Percentiles rank a stretch among this genome's conserved stretches.
Conservation (phyloP, 2,797 vertebrate genomes). For the Chelmon rostratus region DNA sequence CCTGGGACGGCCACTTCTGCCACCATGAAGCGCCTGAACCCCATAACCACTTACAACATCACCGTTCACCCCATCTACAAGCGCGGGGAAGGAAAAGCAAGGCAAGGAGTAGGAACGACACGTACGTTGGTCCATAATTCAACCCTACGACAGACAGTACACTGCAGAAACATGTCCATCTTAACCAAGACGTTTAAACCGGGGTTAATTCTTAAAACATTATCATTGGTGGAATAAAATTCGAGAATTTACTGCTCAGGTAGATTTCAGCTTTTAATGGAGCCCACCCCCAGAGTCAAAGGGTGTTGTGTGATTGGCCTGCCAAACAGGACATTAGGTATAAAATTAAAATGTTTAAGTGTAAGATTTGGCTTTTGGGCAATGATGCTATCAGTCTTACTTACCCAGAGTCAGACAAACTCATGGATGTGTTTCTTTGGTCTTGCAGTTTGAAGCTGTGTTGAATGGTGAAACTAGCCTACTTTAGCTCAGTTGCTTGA, state of each 20-base stretch:
- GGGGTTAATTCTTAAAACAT: slow-evolving; percentile 1
- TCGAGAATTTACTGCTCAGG: slow-evolving; percentile 9
- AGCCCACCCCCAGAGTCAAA: neutral
- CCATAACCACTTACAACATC: slow-evolving; percentile 90
- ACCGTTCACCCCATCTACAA: slow-evolving; percentile 92
- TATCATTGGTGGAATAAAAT: slow-evolving; percentile 5
- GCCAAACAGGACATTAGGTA: neutral
- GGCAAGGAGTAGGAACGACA: slow-evolving; percentile 98
- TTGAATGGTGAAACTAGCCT: neutral
- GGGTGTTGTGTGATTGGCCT: neutral
- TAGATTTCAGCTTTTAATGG: slow-evolving; percentile 3
- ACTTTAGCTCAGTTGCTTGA: neutral
- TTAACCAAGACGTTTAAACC: slow-evolving; percentile 33
- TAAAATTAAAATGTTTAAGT: neutral
- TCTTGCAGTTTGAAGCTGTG: neutral
- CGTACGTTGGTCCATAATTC: slow-evolving; percentile 89
- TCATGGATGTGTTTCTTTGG: neutral
- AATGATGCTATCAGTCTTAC: neutral
- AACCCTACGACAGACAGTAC: slow-evolving; percentile 77
- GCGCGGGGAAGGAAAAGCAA: slow-evolving; percentile 93
- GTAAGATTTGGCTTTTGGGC: neutral
- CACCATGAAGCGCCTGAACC: slow-evolving; percentile 89
- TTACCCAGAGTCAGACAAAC: neutral
- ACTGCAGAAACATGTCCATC: slow-evolving; percentile 52
- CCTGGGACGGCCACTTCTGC: slow-evolving; percentile 83